phyloP scores from a whole-genome alignment of 2,797 vertebrate species.

The Allobates femoralis region DNA sequence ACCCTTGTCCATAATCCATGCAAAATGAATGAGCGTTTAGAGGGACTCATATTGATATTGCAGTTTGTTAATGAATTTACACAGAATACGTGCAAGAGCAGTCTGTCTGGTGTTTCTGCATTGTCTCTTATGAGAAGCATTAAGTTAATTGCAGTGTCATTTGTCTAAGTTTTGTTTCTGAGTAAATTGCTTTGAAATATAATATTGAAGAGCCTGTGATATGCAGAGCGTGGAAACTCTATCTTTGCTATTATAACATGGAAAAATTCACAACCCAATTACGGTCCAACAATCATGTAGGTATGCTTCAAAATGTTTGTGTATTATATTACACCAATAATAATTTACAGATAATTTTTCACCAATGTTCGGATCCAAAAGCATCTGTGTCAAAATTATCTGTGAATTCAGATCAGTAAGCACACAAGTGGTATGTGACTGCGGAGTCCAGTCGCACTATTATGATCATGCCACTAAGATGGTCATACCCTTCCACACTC shows the following conservation, averaged over 20 bases:
- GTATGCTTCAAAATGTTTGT: no score
- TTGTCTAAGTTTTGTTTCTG: neutral
- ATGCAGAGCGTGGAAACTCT: neutral
- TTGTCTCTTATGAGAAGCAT: neutral
- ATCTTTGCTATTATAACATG: neutral
- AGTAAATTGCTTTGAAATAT: neutral
- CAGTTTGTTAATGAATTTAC: constrained; percentile 25
- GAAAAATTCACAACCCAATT: no score
- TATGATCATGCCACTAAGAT: no score
- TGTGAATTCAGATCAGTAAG: no score
- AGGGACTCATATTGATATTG: constrained; percentile 16
- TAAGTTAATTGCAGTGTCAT: neutral
- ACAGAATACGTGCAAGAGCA: neutral
- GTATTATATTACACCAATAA: no score
- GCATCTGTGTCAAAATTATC: no score
- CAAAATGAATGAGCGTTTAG: constrained; percentile 5
- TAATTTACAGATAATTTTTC: no score
- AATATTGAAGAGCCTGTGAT: neutral
- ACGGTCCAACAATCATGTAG: no score
- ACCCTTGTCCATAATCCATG: constrained; percentile 21
- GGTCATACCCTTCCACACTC: no score
- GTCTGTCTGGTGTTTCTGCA: neutral
- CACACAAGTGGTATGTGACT: no score
- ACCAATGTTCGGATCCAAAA: no score
- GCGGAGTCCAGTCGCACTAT: no score